Evolutionary conservation across 2,797 vertebrate species (phyloP).

Genomic region (Oreochromis grahami): DNA sequence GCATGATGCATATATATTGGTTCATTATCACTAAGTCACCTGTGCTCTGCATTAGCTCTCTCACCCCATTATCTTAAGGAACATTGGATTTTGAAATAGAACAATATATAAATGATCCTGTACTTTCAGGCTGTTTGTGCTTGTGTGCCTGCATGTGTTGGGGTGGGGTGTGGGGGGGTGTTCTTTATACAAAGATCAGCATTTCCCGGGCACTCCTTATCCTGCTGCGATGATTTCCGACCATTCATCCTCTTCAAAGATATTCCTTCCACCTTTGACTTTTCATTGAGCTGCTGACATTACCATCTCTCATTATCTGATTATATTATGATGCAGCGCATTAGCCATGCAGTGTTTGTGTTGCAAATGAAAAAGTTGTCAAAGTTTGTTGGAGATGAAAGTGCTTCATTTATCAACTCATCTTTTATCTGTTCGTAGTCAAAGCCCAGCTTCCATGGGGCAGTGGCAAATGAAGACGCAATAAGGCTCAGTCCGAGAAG

Average conservation of each 20-base stretch:
- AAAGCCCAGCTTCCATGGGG: slow-evolving; percentile 46
- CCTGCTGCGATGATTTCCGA: slow-evolving; percentile 26
- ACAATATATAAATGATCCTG: slow-evolving; percentile 55
- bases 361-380: slow-evolving; percentile 53
- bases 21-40: slow-evolving; percentile 76
- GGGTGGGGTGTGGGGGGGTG: not conserved
- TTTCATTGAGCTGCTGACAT: slow-evolving; percentile 24
- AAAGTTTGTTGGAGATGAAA: slow-evolving; percentile 65
- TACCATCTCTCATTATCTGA: slow-evolving; percentile 40
- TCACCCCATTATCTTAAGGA: slow-evolving; percentile 69
- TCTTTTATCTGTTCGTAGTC: slow-evolving; percentile 56
- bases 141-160: not conserved
- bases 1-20: slow-evolving; percentile 79
- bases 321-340: slow-evolving; percentile 29
- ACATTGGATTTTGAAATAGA: slow-evolving; percentile 64
- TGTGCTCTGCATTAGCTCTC: slow-evolving; percentile 58
- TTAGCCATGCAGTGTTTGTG: slow-evolving; percentile 41
- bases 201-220: slow-evolving; percentile 17
- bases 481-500: slow-evolving; percentile 58
- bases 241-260: slow-evolving; percentile 43
- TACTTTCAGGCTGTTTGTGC: not conserved
- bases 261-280: slow-evolving; percentile 35
- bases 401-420: slow-evolving; percentile 58
- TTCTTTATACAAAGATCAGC: slow-evolving; percentile 14
- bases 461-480: slow-evolving; percentile 60